Base-by-base conservation (phyloP, 1,140 invertebrate genomes). In the Drosophila grimshawi region DNA sequence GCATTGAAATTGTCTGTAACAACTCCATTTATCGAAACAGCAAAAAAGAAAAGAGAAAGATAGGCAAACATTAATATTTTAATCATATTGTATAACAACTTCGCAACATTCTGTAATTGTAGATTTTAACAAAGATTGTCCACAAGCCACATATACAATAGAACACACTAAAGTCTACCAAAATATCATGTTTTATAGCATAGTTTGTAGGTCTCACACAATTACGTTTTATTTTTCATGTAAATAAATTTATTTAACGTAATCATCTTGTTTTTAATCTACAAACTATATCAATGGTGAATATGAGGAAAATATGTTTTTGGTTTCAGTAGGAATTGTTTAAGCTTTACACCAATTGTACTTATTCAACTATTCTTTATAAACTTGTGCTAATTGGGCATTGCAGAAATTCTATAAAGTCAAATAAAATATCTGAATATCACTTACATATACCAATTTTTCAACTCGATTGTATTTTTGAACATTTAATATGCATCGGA, bases 231-330 rank as follows among this genome's bases (percentile, higher is more conserved):
- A 19, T 70, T 83, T 49, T 80, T 74, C 45, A 51, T 86, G 81
- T 86, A 86, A 86, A 86, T 86, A 86, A 86, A 79, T 68, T 41
- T 39, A 60, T 72, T 83, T 82, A 83, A 76, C 49, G 62, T 29
- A 53, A 32, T 32, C 19, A 65, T 49, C 7, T 33, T 3, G 10
- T 43, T 60, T 48, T 48, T n/a, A 35, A 48, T 35, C 19, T 37
- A 37, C 6, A 49, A 19, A 32, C 19, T 27, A 46, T 30, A 10
- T 6, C 5, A 45, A 59, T 8, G 43, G 10, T 57, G 10, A 11
- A 11, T 37, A 8, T 19, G 19, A 19, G 19, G 19, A 56, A 4
- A 27, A 10, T 41, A 33, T 7, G 1, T 19, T 19, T 39, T 39
- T 39, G 37, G 37, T 39, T 39, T 39, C 37, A 39, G 37, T 39